These are phyloP conservation scores for Crepidodera aurea DNA, from an alignment of 2,888 invertebrate genomes.

Conservation along the genomic window DNA sequence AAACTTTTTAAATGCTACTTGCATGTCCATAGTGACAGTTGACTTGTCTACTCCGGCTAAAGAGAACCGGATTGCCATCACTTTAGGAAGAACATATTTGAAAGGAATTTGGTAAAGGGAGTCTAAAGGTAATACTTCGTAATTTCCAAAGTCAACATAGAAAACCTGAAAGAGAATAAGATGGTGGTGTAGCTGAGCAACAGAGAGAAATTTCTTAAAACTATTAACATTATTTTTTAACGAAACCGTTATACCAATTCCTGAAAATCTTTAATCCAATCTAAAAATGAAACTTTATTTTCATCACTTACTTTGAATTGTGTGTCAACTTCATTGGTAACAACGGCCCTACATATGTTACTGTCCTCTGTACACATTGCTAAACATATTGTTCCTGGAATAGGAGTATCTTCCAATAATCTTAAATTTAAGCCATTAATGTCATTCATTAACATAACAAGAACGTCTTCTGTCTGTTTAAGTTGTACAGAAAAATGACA, in stretches of 20 bases:
- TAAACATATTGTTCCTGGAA: slow-evolving; percentile 80
- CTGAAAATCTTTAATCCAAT: no score
- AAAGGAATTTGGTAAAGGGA: slow-evolving; percentile 80
- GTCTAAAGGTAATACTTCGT: slow-evolving; percentile 74
- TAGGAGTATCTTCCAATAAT: slow-evolving; percentile 71
- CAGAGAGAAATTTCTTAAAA: no score
- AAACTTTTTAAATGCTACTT: slow-evolving; percentile 75
- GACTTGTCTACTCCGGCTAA: slow-evolving; percentile 72
- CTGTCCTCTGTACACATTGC: slow-evolving; percentile 76
- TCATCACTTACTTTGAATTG: slow-evolving; percentile 70
- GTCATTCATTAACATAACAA: slow-evolving; percentile 76
- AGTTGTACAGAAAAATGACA: slow-evolving; percentile 80
- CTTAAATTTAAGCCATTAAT: slow-evolving; percentile 72
- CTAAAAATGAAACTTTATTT: no score
- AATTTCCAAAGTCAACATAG: slow-evolving; percentile 84
- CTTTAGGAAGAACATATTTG: slow-evolving; percentile 74
- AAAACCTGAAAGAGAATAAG: slow-evolving; percentile 65
- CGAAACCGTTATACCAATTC: no score
- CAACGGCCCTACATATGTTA: slow-evolving; percentile 78
- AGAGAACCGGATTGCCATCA: slow-evolving; percentile 79
- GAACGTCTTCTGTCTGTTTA: slow-evolving; percentile 66
- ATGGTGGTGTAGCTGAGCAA: no score
- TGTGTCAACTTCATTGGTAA: slow-evolving; percentile 75
- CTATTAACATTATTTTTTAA: no score
- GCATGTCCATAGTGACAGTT: slow-evolving; percentile 67